These are phyloP conservation scores for Dyspetes luteomarginatus DNA, from an alignment of 2,888 invertebrate genomes.

Conservation along the genomic window DNA sequence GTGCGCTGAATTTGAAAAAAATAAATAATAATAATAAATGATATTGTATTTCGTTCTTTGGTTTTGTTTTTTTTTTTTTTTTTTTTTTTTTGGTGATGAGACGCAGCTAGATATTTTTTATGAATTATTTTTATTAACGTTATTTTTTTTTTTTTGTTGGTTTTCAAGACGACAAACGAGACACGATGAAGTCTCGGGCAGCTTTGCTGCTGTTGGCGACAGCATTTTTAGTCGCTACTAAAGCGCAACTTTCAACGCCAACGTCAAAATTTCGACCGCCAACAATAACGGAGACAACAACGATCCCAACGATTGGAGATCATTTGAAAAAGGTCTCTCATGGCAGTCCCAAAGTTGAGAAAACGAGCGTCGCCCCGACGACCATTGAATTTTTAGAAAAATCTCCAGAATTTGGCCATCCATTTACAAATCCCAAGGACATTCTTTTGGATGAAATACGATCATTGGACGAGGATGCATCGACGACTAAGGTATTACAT, in stretches of 20 bases:
- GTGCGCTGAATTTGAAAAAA: no score
- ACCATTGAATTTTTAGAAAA: slow-evolving; percentile 13
- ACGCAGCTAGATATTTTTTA: not conserved
- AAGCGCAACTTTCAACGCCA: not conserved
- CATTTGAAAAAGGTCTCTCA: slow-evolving; percentile 3
- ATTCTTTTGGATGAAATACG: slow-evolving; percentile 76
- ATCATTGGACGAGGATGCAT: slow-evolving; percentile 73
- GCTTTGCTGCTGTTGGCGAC: slow-evolving; percentile 64
- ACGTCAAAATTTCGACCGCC: slow-evolving; percentile 31
- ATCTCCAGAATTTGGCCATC: slow-evolving; percentile 59
- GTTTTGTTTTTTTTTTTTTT: not conserved
- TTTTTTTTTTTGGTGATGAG: not conserved
- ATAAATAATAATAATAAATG: no score
- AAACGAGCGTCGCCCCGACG: not conserved
- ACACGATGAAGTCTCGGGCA: slow-evolving; percentile 65
- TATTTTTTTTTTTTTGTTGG: slow-evolving; percentile 1
- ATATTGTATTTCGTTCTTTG: no score
- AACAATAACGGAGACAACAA: slow-evolving; percentile 14
- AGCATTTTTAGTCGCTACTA: slow-evolving; percentile 41
- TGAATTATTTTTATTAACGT: slow-evolving; percentile 5
- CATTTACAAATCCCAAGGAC: slow-evolving; percentile 72
- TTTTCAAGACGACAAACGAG: slow-evolving; percentile 54
- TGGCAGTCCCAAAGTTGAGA: not conserved
- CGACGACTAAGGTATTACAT: slow-evolving; percentile 65
- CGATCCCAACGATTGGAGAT: slow-evolving; percentile 29